Percentiles rank a stretch among this genome's conserved stretches.
Conservation (phyloP, 2,888 invertebrate genomes). For the Papilio demoleus region DNA sequence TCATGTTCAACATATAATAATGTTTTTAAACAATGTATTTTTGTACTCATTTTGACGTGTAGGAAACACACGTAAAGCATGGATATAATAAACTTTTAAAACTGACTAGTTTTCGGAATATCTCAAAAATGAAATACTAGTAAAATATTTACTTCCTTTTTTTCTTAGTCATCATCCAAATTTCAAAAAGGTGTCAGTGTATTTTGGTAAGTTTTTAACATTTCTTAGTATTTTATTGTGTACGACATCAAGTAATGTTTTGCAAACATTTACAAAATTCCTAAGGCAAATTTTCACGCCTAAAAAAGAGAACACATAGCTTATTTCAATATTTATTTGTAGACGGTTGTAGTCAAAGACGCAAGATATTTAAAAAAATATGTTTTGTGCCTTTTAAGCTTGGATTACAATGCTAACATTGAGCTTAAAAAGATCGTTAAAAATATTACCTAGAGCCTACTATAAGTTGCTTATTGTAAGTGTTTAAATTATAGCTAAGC, state of each 20-base stretch:
- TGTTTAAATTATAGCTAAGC: not conserved
- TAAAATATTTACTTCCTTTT: no score
- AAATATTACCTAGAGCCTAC: not conserved
- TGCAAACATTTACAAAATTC: not conserved
- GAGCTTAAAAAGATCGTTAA: not conserved
- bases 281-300: not conserved
- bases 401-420: not conserved
- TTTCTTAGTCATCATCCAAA: no score
- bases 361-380: not conserved
- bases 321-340: not conserved
- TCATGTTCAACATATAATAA: not conserved
- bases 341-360: not conserved
- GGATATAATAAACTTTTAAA: no score
- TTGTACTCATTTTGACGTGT: no score
- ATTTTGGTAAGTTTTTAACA: not conserved
- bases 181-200: no score
- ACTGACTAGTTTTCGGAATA: not conserved
- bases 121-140: no score
- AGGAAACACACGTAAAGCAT: no score
- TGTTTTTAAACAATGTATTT: not conserved
- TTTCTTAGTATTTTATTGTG: not conserved
- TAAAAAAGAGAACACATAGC: not conserved
- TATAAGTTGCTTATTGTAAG: not conserved
- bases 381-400: no score
- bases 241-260: not conserved